Percentiles rank a stretch among this genome's conserved stretches.
phyloP scores from a whole-genome alignment of 2,888 invertebrate species.

The Cyclophora albipunctata region DNA sequence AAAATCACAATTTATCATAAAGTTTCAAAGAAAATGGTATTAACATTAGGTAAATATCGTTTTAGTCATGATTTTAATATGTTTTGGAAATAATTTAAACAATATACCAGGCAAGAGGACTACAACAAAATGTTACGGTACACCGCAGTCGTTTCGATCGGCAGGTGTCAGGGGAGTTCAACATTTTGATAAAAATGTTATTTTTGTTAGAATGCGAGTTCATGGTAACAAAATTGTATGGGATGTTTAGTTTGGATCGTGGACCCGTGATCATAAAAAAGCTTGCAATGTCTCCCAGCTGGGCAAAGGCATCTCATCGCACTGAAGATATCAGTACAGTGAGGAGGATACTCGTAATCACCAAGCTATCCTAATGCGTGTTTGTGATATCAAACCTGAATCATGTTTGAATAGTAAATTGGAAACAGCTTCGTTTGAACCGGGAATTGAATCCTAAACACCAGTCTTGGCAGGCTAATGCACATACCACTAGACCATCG shows the following conservation, averaged over 20 bases:
- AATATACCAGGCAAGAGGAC: conserved; percentile 21
- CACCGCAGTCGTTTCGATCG: conserved; percentile 49
- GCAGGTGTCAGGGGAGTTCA: conserved; percentile 38
- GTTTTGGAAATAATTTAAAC: conserved; percentile 6
- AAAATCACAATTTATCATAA: not conserved
- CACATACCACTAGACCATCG: no score
- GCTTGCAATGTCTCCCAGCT: no score
- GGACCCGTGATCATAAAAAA: no score
- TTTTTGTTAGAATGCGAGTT: not conserved
- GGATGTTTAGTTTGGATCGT: not conserved
- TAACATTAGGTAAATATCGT: not conserved
- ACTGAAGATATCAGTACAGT: no score
- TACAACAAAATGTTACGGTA: conserved; percentile 61
- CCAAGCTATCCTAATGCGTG: no score
- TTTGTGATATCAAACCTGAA: no score
- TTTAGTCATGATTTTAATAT: conserved; percentile 2
- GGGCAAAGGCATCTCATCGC: no score
- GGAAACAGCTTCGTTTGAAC: no score
- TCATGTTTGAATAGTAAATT: no score
- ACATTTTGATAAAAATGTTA: conserved; percentile 23
- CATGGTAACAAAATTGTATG: not conserved
- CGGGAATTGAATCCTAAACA: no score
- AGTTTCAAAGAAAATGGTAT: conserved; percentile 1
- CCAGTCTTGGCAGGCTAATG: no score
- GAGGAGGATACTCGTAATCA: no score